Conservation (phyloP, 1,140 invertebrate genomes). For the Colletes gigas region DNA sequence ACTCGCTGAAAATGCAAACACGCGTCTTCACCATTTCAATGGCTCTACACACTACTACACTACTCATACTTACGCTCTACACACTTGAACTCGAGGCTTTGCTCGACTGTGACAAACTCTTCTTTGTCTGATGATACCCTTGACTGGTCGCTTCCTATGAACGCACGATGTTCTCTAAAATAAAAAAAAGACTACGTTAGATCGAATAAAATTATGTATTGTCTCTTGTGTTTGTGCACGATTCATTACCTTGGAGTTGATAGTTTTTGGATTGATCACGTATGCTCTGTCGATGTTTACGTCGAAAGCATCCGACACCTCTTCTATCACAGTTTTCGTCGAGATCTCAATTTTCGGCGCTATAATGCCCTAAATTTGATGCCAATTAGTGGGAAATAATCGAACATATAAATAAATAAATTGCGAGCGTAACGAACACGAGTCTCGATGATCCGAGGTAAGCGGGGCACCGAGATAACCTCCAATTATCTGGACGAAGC, state of each 20-base stretch:
- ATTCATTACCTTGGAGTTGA: conserved; percentile 72
- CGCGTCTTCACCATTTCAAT: background rate
- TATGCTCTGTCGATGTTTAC: conserved; percentile 45
- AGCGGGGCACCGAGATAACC: too few species aligned
- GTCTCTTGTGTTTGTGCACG: background rate
- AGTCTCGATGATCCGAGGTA: background rate
- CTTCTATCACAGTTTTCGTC: conserved; percentile 82
- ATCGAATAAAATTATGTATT: background rate
- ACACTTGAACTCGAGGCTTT: conserved; percentile 49
- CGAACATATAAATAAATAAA: background rate
- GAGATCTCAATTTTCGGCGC: conserved; percentile 83
- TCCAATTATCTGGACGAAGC: too few species aligned
- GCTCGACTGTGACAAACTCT: conserved; percentile 75
- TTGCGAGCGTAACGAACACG: background rate
- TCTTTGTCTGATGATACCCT: conserved; percentile 72
- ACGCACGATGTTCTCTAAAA: conserved; percentile 45
- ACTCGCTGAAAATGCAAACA: background rate
- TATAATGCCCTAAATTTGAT: conserved; percentile 80
- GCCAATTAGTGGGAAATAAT: background rate
- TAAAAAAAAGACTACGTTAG: background rate
- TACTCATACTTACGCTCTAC: conserved; percentile 65
- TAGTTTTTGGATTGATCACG: conserved; percentile 77
- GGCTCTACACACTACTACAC: too few species aligned
- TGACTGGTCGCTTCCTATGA: conserved; percentile 61
- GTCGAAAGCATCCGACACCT: conserved; percentile 71